Conservation (phyloP, 2,797 vertebrate genomes). For the Amphiprion clarkii region DNA sequence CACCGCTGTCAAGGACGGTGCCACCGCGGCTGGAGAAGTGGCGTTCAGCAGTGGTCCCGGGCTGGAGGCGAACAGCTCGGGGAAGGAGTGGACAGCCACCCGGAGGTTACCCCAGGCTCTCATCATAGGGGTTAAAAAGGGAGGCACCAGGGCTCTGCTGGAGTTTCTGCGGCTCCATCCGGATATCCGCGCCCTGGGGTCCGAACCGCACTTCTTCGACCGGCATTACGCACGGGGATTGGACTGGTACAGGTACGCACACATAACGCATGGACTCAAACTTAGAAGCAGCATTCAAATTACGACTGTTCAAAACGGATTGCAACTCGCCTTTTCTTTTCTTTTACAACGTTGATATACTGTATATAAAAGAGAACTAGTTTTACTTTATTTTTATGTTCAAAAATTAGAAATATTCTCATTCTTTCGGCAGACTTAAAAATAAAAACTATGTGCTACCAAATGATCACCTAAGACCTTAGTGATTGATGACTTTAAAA, state of each 20-base stretch:
- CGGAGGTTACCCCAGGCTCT: conserved; percentile 86
- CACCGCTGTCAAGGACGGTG: conserved; percentile 28
- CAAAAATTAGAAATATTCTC: neutral
- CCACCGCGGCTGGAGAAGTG: conserved; percentile 30
- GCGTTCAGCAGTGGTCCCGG: conserved; percentile 43
- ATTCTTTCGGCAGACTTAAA: too few species aligned
- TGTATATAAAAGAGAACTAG: neutral
- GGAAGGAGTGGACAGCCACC: conserved; percentile 82
- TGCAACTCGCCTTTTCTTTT: neutral
- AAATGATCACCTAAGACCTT: neutral
- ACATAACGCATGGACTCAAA: conserved; percentile 7
- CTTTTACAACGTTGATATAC: neutral
- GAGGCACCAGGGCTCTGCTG: conserved; percentile 86
- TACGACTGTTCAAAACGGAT: neutral
- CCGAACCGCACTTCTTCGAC: conserved; percentile 89
- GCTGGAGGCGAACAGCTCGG: conserved; percentile 72
- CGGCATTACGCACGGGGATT: conserved; percentile 87
- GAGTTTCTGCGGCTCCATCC: conserved; percentile 89
- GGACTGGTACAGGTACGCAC: conserved; percentile 87
- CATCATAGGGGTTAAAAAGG: conserved; percentile 88
- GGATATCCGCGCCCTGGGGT: conserved; percentile 86
- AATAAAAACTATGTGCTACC: neutral
- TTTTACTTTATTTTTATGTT: neutral
- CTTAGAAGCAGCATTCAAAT: neutral
- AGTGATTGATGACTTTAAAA: neutral